Conservation (phyloP, 2,797 vertebrate genomes). For the Enteromius thamalakanensis region DNA sequence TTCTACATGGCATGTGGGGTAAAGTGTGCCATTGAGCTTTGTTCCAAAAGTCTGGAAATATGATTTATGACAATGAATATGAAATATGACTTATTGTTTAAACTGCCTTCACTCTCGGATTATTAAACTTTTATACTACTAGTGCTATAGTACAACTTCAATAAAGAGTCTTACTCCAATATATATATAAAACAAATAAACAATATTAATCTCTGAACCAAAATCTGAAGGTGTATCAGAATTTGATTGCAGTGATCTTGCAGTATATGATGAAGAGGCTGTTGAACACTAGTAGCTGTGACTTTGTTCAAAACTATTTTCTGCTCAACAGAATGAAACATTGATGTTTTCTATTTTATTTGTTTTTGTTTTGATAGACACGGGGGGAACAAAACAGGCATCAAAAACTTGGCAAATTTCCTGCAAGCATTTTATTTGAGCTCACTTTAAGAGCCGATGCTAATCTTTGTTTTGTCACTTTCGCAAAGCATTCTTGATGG, state of each 20-base stretch:
- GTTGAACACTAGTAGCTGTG: conserved; percentile 29
- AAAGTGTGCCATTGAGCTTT: not conserved
- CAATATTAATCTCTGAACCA: too few species aligned
- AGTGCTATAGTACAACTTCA: too few species aligned
- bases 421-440: conserved; percentile 7
- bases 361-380: conserved; percentile 37
- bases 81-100: too few species aligned
- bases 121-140: not conserved
- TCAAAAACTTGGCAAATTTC: not conserved
- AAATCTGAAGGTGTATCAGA: too few species aligned
- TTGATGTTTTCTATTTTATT: conserved; percentile 35
- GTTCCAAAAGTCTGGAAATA: not conserved
- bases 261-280: conserved; percentile 47
- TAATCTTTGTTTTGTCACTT: conserved; percentile 1
- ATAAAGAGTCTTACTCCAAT: not conserved
- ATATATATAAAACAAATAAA: not conserved
- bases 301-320: conserved; percentile 48
- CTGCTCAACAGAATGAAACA: conserved; percentile 50
- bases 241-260: too few species aligned
- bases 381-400: not conserved
- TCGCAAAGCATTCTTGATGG: not conserved
- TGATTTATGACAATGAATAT: too few species aligned
- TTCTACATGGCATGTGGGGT: not conserved
- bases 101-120: not conserved
- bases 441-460: not conserved